These are phyloP conservation scores for Chiridota heheva DNA, from an alignment of 35 echinoderm and acorn worm species.

Conservation along the genomic window DNA sequence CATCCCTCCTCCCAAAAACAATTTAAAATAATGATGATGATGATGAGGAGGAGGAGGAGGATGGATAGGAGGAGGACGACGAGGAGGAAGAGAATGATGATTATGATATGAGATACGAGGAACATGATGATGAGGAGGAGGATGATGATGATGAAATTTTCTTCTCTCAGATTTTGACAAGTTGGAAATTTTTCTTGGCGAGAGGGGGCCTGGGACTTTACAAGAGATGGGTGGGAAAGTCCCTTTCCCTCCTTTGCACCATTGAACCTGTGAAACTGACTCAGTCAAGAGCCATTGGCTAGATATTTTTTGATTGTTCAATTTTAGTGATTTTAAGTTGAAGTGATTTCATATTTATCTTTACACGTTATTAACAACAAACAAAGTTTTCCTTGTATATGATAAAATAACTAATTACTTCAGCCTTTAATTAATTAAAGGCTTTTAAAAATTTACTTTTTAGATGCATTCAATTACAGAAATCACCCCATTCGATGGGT, in stretches of 20 bases:
- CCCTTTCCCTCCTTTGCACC: too few species aligned
- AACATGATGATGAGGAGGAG: too few species aligned
- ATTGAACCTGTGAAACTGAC: too few species aligned
- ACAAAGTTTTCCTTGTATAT: not conserved
- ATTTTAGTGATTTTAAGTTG: not conserved
- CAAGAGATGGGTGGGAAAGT: too few species aligned
- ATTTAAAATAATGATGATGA: too few species aligned
- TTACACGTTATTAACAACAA: not conserved
- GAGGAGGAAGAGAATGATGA: not conserved
- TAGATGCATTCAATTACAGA: slow-evolving; percentile 68
- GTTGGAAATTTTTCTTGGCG: too few species aligned
- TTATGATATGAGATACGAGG: not conserved
- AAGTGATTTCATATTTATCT: not conserved
- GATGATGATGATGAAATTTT: too few species aligned
- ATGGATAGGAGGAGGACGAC: not conserved
- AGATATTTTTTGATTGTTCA: not conserved
- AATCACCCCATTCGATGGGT: slow-evolving; percentile 77
- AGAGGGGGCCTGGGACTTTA: too few species aligned
- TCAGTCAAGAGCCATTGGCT: not conserved
- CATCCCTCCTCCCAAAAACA: not conserved
- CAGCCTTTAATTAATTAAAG: not conserved
- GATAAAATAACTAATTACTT: not conserved
- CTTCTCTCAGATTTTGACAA: too few species aligned
- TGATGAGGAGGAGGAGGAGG: too few species aligned
- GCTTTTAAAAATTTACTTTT: not conserved